Conservation (phyloP, 2,888 invertebrate genomes). For the Ophion obscuratus region DNA sequence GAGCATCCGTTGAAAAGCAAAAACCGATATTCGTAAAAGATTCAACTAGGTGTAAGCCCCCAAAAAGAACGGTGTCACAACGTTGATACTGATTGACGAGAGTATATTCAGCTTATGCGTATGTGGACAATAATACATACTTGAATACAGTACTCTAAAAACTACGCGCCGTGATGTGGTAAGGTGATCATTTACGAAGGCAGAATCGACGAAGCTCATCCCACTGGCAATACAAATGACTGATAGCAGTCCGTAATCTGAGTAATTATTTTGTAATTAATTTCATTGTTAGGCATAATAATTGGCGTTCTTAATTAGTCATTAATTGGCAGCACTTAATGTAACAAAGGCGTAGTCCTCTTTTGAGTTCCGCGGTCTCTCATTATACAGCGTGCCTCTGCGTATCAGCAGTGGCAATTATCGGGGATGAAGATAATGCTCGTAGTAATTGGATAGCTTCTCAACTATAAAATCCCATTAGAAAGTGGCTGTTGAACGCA, state of each 20-base stretch:
- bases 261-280: background rate
- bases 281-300: background rate
- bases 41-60: no score
- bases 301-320: background rate
- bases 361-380: background rate
- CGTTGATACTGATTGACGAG: no score
- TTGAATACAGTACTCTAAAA: no score
- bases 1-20: no score
- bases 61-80: no score
- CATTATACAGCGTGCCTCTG: background rate
- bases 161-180: no score
- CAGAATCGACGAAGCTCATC: no score
- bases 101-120: no score
- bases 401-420: conserved; percentile 12
- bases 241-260: background rate
- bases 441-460: conserved; percentile 10
- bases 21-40: no score
- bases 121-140: no score
- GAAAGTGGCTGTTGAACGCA: conserved; percentile 12
- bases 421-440: conserved; percentile 13
- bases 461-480: conserved; percentile 39
- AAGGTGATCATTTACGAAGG: no score
- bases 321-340: background rate
- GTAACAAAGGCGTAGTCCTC: background rate
- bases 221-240: no score